A percentile compares a stretch with the other conserved stretches of the same genome.
phyloP scores from a whole-genome alignment of 1,140 invertebrate genomes.

The Leptinotarsa defecta region DNA sequence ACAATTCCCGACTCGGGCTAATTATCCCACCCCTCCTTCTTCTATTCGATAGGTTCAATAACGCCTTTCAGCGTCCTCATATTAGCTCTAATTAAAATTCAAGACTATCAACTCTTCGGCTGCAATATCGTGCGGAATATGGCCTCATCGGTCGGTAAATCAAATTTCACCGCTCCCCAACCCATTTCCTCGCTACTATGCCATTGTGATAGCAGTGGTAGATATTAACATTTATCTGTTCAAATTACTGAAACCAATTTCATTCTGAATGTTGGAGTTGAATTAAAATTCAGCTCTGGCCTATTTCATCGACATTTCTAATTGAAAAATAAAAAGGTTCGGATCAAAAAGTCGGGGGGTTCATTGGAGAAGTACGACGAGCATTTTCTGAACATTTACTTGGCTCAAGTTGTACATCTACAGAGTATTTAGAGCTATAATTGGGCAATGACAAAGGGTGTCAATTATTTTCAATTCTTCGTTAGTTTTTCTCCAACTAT shows the following conservation, averaged over 20 bases:
- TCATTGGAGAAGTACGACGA: too few relatives aligned
- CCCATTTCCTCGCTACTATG: constrained; percentile 37
- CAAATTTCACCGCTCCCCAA: constrained; percentile 42
- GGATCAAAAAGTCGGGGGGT: too few relatives aligned
- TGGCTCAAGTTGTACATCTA: too few relatives aligned
- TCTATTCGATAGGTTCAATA: constrained; percentile 33
- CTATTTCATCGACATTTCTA: constrained; percentile 13
- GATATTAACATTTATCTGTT: constrained; percentile 46
- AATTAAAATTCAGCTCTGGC: constrained; percentile 41
- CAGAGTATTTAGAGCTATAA: too few relatives aligned
- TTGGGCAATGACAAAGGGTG: too few relatives aligned
- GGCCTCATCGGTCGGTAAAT: constrained; percentile 39
- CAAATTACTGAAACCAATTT: constrained; percentile 45
- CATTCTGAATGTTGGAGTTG: constrained; percentile 30
- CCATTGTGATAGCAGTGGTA: constrained; percentile 39
- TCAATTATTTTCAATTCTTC: too few relatives aligned
- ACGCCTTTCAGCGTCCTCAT: constrained; percentile 24
- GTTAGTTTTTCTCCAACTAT: too few relatives aligned
- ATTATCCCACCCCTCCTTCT: constrained; percentile 31
- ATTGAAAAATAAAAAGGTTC: neutral
- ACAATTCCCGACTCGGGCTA: constrained; percentile 23
- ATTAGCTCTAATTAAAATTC: constrained; percentile 50
- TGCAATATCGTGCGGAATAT: constrained; percentile 38
- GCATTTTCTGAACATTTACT: too few relatives aligned
- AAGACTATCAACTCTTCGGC: constrained; percentile 31